These are phyloP conservation scores for Chelmon rostratus DNA, from an alignment of 2,797 vertebrate species.

Conservation along the genomic window DNA sequence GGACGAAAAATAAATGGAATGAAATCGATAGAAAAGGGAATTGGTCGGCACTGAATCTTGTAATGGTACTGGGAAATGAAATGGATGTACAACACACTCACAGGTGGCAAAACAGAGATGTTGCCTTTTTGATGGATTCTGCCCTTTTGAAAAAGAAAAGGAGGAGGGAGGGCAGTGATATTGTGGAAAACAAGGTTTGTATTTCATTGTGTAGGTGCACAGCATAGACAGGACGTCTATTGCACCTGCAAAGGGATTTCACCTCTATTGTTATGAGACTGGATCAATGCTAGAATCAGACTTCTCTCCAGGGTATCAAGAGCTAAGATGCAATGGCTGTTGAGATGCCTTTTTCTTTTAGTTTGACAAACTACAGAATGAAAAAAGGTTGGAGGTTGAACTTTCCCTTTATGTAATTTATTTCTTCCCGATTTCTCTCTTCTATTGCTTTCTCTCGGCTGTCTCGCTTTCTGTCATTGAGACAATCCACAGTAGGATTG, in stretches of 20 bases:
- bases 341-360: constrained; percentile 71
- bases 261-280: constrained; percentile 77
- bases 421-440: constrained; percentile 24
- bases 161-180: constrained; percentile 59
- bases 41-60: constrained; percentile 75
- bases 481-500: constrained; percentile 47
- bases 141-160: constrained; percentile 73
- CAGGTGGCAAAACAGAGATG: constrained; percentile 82
- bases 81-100: constrained; percentile 79
- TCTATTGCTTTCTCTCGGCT: background rate
- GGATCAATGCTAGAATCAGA: constrained; percentile 79
- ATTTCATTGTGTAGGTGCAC: constrained; percentile 77
- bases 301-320: constrained; percentile 60
- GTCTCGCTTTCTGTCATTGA: constrained; percentile 41
- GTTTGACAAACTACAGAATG: constrained; percentile 64
- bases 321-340: constrained; percentile 63
- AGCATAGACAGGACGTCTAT: constrained; percentile 73
- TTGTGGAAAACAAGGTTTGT: constrained; percentile 80
- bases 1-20: constrained; percentile 77
- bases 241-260: constrained; percentile 71
- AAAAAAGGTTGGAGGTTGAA: constrained; percentile 60
- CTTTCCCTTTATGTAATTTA: constrained; percentile 50
- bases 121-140: constrained; percentile 81
- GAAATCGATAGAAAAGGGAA: constrained; percentile 84
- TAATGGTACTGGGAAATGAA: constrained; percentile 81